These are phyloP conservation scores for Drosophila bipectinata DNA, from an alignment of 1,140 invertebrate species.

Conservation along the genomic window DNA sequence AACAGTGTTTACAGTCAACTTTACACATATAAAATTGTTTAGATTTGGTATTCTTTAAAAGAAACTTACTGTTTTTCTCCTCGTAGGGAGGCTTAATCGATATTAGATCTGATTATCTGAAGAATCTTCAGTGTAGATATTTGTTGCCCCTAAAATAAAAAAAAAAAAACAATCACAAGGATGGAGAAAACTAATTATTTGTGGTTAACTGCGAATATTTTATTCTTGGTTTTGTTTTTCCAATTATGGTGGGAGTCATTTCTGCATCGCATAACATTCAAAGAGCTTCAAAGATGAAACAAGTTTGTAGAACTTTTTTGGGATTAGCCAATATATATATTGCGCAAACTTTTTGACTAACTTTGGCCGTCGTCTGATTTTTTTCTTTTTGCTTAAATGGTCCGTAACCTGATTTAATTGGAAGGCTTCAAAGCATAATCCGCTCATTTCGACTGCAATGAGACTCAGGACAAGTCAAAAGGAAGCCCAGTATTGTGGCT, in stretches of 20 bases:
- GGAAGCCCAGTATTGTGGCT: constrained; percentile 35
- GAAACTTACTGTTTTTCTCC: too few relatives aligned
- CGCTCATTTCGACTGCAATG: constrained; percentile 53
- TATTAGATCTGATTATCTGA: too few relatives aligned
- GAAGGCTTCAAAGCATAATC: constrained; percentile 52
- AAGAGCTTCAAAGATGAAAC: constrained; percentile 17
- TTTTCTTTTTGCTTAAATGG: constrained; percentile 33
- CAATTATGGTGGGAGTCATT: constrained; percentile 8
- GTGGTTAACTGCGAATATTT: too few relatives aligned
- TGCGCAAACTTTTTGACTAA: constrained; percentile 44
- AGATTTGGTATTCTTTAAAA: too few relatives aligned
- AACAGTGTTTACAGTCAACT: too few relatives aligned
- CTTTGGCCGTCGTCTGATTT: constrained; percentile 28
- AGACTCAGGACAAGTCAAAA: constrained; percentile 43
- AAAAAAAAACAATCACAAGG: not conserved
- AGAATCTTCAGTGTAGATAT: too few relatives aligned
- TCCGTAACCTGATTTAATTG: constrained; percentile 44
- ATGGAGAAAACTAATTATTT: too few relatives aligned
- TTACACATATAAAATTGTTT: too few relatives aligned
- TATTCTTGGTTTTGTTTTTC: not conserved
- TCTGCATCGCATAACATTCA: not conserved
- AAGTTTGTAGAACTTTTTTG: constrained; percentile 43
- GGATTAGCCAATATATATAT: constrained; percentile 41
- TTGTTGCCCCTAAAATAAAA: too few relatives aligned
- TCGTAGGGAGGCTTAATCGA: too few relatives aligned